Conservation (phyloP, 2,113 vertebrate genomes). For the Abramis brama region DNA sequence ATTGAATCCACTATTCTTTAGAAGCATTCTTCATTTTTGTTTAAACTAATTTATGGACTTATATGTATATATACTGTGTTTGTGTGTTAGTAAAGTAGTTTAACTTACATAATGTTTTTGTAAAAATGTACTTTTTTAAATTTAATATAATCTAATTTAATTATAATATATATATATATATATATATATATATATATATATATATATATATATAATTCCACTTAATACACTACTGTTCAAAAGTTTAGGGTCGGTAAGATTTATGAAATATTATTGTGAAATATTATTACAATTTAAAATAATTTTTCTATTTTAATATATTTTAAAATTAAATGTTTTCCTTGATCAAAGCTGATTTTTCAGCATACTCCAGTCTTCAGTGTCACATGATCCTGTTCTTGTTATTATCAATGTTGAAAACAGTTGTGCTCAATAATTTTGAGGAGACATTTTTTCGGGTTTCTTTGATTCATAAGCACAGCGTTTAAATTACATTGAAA, state of each 20-base stretch:
- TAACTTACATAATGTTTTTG: too few relatives aligned
- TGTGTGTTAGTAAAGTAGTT: too few relatives aligned
- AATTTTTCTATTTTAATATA: neutral
- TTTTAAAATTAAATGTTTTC: neutral
- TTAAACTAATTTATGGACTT: neutral
- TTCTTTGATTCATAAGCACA: too few relatives aligned
- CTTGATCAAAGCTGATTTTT: neutral
- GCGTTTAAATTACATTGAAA: too few relatives aligned
- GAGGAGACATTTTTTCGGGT: too few relatives aligned
- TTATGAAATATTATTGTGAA: neutral
- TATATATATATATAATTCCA: neutral
- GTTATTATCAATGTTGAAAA: too few relatives aligned
- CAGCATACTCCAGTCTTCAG: neutral
- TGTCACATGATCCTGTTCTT: neutral
- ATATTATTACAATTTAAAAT: neutral
- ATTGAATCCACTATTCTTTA: neutral
- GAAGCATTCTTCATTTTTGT: neutral
- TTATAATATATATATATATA: neutral
- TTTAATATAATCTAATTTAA: neutral
- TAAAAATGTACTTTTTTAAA: too few relatives aligned
- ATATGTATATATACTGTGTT: too few relatives aligned
- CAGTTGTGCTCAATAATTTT: too few relatives aligned
- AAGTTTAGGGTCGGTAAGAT: too few relatives aligned
- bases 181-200: neutral
- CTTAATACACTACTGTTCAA: neutral